Evolutionary conservation across 2,797 vertebrate genomes (phyloP).

Genomic region (Phoeniculus purpureus): DNA sequence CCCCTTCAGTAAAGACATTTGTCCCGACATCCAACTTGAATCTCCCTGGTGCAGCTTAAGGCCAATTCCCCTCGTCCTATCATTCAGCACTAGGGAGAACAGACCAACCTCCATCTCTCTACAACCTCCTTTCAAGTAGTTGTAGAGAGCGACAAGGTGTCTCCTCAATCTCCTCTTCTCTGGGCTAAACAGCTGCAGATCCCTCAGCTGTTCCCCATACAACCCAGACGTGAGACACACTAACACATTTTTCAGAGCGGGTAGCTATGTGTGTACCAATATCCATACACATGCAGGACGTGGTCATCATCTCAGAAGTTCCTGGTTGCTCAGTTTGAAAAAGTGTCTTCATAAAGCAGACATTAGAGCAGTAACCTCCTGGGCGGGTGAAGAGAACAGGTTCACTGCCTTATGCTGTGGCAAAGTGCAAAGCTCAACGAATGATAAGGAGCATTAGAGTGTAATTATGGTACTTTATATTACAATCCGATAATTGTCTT

Average conservation of each 20-base stretch:
- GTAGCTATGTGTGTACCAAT: neutral
- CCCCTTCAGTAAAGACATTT: no score
- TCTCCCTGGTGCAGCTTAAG: no score
- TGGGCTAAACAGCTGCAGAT: no score
- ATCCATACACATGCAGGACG: neutral
- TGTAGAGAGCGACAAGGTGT: no score
- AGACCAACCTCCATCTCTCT: no score
- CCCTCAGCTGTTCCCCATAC: no score
- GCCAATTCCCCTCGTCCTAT: no score
- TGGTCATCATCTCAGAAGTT: neutral
- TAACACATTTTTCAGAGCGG: neutral
- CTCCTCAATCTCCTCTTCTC: no score
- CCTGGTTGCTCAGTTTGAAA: neutral
- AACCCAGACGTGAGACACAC: neutral
- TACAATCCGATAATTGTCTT: conserved; percentile 63
- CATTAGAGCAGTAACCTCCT: conserved; percentile 13
- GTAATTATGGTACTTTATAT: conserved; percentile 65
- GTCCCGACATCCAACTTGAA: no score
- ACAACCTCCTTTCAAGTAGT: no score
- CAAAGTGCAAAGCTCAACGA: conserved; percentile 27
- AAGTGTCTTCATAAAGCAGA: neutral
- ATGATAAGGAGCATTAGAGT: conserved; percentile 60
- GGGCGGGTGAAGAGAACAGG: conserved; percentile 8
- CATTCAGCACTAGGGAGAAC: no score
- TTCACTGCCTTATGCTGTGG: neutral